Base-by-base conservation (phyloP, 1,140 invertebrate genomes). In the Pseudomyrmex dendroicus region DNA sequence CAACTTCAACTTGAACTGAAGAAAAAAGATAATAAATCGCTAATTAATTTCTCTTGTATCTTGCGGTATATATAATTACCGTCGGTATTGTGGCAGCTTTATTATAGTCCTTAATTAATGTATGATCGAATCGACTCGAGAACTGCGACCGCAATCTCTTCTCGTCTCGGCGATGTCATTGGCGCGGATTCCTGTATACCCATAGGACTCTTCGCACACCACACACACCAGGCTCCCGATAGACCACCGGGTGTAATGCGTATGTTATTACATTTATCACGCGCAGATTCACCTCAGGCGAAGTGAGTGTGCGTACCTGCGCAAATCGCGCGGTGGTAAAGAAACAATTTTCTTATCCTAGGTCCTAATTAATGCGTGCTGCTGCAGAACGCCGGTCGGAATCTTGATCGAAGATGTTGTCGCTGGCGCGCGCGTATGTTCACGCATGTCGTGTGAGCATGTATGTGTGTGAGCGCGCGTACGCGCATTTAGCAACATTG, bases 201-300 rank as follows among this genome's bases (percentile, higher is more conserved):
- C n/a, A 17, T 76, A 5, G 22, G 48, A 76, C 73, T 77, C 46
- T n/a, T 46, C 70, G 10, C 54, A 44, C 72, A 20, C 66, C 20
- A 7, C 25, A 44, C 12, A 8, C 12, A 8, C 22, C 35, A 7
- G 46, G 44, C 66, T 80, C 50, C 63, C 48, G 76, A 70, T 70
- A 80, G 52, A 70, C 66, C 64, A 72, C 66, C 66, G 76, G 66
- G 66, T 66, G 56, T 80, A 72, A 80, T 80, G 66, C 54, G 76
- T 80, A 46, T 72, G 76, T 80, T 80, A 80, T 80, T 80, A 80
- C 76, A 66, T 80, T 80, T 80, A 80, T 80, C 76, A 80, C 54
- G 25, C 66, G 66, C 46, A 59, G 54, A 80, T 80, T 72, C 59
- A 48, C 76, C 66, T 12, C 54, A 50, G 66, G 76, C 76, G 54